These are phyloP conservation scores for Dione vanillae DNA, from an alignment of 2,888 invertebrate genomes.

Conservation along the genomic window DNA sequence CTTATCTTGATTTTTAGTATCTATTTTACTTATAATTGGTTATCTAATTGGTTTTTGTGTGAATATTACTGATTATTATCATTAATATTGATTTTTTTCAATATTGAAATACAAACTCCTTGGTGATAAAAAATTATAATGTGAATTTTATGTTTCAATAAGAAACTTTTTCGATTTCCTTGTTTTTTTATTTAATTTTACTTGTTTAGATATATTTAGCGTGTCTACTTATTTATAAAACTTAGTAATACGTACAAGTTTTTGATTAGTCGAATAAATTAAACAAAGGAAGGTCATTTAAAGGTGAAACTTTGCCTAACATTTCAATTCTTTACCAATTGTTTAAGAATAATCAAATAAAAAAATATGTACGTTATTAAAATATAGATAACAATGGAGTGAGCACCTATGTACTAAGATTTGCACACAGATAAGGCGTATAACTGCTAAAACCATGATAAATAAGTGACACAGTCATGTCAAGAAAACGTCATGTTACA, in stretches of 20 bases:
- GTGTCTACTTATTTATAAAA: conserved; percentile 8
- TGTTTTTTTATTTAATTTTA: conserved; percentile 16
- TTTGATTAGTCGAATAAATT: conserved; percentile 27
- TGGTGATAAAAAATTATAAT: conserved; percentile 19
- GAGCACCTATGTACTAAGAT: background rate
- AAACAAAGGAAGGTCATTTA: conserved; percentile 27
- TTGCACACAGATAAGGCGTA: conserved; percentile 10
- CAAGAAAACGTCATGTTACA: background rate
- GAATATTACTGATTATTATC: conserved; percentile 27
- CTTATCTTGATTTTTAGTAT: conserved; percentile 36
- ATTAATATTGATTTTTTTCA: conserved; percentile 18
- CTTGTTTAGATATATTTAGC: conserved; percentile 6
- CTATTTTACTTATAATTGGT: conserved; percentile 33
- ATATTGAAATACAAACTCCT: conserved; percentile 13
- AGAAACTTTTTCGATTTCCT: conserved; percentile 22
- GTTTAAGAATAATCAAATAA: conserved; percentile 16
- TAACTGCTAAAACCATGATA: conserved; percentile 6
- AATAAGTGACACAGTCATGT: background rate
- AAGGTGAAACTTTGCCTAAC: conserved; percentile 15
- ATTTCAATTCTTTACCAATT: conserved; percentile 6
- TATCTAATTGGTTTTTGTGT: conserved; percentile 34
- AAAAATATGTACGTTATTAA: conserved; percentile 3
- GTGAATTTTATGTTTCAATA: conserved; percentile 13
- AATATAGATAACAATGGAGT: conserved; percentile 4
- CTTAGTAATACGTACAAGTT: conserved; percentile 21